Percentiles rank a stretch among this genome's conserved stretches.
phyloP scores from a whole-genome alignment of 2,113 vertebrate genomes.

The Saguinus midas region DNA sequence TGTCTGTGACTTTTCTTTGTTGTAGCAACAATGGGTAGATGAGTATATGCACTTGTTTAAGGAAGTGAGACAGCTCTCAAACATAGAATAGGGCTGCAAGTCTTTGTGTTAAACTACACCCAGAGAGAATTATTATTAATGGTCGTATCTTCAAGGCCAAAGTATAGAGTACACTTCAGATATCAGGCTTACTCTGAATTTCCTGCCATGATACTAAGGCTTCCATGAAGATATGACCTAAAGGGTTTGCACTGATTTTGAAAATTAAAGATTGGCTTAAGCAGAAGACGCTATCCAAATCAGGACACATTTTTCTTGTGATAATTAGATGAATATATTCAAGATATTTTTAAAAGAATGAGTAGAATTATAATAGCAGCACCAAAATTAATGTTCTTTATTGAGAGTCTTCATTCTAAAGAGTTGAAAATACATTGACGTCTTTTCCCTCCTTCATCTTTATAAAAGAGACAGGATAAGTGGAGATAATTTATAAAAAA shows the following conservation, averaged over 20 bases:
- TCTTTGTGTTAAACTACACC: background rate
- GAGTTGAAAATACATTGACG: background rate
- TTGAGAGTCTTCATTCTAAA: background rate
- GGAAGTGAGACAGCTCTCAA: background rate
- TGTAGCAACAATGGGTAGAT: background rate
- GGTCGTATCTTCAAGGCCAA: background rate
- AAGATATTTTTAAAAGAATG: background rate
- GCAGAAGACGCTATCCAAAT: background rate
- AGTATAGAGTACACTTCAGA: background rate
- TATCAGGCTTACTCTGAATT: background rate
- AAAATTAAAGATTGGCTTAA: background rate
- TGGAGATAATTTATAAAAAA: background rate
- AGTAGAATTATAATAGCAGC: background rate
- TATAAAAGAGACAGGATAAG: background rate
- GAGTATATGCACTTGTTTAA: background rate
- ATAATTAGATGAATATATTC: background rate
- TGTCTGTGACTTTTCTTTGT: background rate
- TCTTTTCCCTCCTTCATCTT: background rate
- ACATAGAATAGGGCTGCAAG: background rate
- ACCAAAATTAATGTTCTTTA: background rate
- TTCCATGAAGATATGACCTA: background rate
- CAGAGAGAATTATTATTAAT: background rate
- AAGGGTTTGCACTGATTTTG: background rate
- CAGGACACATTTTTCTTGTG: background rate
- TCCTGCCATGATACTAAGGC: background rate